Percentiles rank a stretch among this genome's conserved stretches.
Conservation (phyloP, 2,888 invertebrate species). For the Eutolmus rufibarbis region DNA sequence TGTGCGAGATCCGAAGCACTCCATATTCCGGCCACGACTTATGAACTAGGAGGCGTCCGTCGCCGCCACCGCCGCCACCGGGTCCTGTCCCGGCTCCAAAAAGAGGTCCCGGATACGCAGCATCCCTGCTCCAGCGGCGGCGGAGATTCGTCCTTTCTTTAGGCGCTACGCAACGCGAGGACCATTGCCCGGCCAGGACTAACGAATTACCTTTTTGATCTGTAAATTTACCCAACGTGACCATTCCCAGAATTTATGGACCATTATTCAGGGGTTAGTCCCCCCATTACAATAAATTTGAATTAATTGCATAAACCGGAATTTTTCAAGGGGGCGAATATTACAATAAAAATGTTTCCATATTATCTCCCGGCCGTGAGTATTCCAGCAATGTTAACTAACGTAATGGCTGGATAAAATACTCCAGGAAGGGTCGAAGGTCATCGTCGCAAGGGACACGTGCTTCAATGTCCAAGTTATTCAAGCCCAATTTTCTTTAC, state of each 20-base stretch:
- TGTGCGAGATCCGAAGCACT: conserved; percentile 9
- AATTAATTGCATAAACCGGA: conserved; percentile 44
- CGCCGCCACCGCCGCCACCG: not conserved
- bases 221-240: conserved; percentile 46
- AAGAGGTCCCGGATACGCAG: not conserved
- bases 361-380: not conserved
- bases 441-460: not conserved
- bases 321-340: conserved; percentile 38
- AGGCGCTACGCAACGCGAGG: conserved; percentile 18
- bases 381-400: conserved; percentile 31
- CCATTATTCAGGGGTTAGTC: conserved; percentile 44
- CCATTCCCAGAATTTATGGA: conserved; percentile 44
- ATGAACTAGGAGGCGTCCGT: conserved; percentile 1
- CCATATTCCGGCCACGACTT: conserved; percentile 34
- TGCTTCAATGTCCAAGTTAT: not conserved
- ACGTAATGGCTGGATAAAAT: conserved; percentile 12
- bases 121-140: not conserved
- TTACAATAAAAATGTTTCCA: conserved; percentile 33
- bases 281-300: conserved; percentile 46
- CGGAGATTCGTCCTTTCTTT: not conserved
- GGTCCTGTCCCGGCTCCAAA: not conserved
- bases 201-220: conserved; percentile 45
- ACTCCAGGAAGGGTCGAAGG: not conserved
- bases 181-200: conserved; percentile 5
- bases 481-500: too few relatives aligned